Evolutionary conservation across 37 sponge, comb jelly and placozoan genomes (phyloP), one percentile per base, ranked within the genome.

Genomic region (Theonella swinhoei): DNA sequence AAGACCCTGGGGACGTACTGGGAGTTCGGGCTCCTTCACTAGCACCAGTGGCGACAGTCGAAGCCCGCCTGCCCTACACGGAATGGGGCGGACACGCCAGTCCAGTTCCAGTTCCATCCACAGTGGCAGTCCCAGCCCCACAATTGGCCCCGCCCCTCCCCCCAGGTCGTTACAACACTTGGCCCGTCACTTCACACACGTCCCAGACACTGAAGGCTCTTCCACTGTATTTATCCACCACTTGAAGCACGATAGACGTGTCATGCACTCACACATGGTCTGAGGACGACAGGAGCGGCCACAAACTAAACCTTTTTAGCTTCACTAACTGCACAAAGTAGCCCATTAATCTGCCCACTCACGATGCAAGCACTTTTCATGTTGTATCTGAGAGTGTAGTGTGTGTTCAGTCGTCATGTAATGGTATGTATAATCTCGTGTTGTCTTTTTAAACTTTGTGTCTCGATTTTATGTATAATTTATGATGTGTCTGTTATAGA

Each of bases 201-300:
- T 47, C 54, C 54, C 54, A 47, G 22, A 39, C 2, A 47, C 3
- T 25, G 79, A n/a, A 7, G 80, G 70, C 24, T n/a, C n/a, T 1
- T 34, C 80, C 2, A 85, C 86, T 1, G 86, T 85, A 35, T 85
- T 85, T 65, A 70, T 85, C 30, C 79, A 85, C 59, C 86, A 85
- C 43, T 23, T 85, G 2, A 78, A 62, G 38, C 54, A 47, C 11
- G 79, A 85, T 39, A 43, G 81, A 32, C 70, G 61, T 30, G 62
- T 80, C 19, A 70, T 26, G 36, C 81, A 80, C 71, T 47, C 54
- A 14, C 54, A 47, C 54, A 47, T 47, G 54, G 54, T 47, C 54
- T 47, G 54, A 47, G 14, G n/a, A n/a, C n/a, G n/a, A n/a, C n/a
- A n/a, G n/a, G n/a, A n/a, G n/a, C n/a, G n/a, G n/a, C 61, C 61